Evolutionary conservation across 2,797 vertebrate genomes (phyloP), one percentile per base, ranked within the genome.

Genomic region (Botia almorhae): DNA sequence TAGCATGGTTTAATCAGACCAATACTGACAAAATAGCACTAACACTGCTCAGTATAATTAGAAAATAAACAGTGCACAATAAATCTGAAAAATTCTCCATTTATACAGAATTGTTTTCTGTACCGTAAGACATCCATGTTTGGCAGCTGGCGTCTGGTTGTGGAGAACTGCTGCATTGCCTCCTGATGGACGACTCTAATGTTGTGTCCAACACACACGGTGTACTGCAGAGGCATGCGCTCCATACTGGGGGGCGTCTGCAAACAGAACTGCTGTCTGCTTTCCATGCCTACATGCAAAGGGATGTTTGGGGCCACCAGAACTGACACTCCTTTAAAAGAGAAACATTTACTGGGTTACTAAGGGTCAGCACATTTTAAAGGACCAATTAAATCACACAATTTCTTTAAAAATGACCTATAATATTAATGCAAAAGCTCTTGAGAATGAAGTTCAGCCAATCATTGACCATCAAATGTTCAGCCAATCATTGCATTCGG

Each of bases 181-280:
- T 94, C 93, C 78, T 87, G 94, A 69, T 93, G 94, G 12, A 94
- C 94, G 0, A 93, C 86, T 14, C 84, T 92, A 14, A 96, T 83
- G 1, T 94, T 89, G 0, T 87, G 83, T 72, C 95, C 94, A 86
- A 94, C 86, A 2, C 96, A 98, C 84, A 98, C 93, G 0, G 87
- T 95, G 90, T 98, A 98, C 72, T 90, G 93, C 76, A 98, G 90
- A 6, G 95, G 90, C 19, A 87, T 84, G 0, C 82, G 92, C 16
- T 93, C 89, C 72, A 91, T 87, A 16, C 93, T 94, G 10, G 89
- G 88, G 0, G 90, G 89, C 0, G 93, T 94, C 86, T 94, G 94
- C 84, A 98, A 92, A 90, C 96, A 98, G 89, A 96, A 95, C 12
- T 94, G 94, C 81, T 89, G 87, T 3, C 91, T 85, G 84, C 91